A percentile compares a stretch with the other conserved stretches of the same genome.
Evolutionary conservation across 2,888 invertebrate species (phyloP).

Genomic region (Netelia inedita): DNA sequence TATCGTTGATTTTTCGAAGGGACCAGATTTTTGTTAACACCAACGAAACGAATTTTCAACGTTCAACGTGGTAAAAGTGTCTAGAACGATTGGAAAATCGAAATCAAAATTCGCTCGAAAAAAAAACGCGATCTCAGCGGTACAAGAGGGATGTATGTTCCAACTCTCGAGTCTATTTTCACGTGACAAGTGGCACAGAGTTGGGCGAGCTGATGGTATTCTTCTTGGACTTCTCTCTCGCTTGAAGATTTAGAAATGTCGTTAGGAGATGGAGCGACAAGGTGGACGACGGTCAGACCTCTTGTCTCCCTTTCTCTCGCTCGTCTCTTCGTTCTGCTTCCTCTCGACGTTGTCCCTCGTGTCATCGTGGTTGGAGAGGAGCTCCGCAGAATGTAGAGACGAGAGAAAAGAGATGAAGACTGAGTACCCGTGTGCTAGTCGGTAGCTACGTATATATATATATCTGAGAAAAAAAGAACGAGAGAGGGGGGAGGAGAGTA

Average conservation of each 20-base stretch:
- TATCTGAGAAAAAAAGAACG: constrained; percentile 2
- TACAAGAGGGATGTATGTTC: constrained; percentile 15
- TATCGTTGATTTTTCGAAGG: too few species aligned
- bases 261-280: constrained; percentile 73
- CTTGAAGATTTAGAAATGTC: constrained; percentile 70
- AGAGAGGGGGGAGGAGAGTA: constrained; percentile 28
- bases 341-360: constrained; percentile 47
- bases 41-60: too few species aligned
- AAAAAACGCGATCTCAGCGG: constrained; percentile 21
- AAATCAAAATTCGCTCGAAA: background rate
- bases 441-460: constrained; percentile 20
- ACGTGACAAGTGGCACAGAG: constrained; percentile 54
- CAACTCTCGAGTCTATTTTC: constrained; percentile 1
- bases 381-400: constrained; percentile 41
- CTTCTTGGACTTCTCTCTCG: constrained; percentile 4
- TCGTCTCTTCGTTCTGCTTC: constrained; percentile 35
- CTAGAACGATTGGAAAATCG: background rate
- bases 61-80: too few species aligned
- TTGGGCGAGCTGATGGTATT: constrained; percentile 25
- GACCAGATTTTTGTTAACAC: too few species aligned
- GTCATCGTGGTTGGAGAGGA: constrained; percentile 52
- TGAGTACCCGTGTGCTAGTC: background rate
- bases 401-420: constrained; percentile 21
- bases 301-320: constrained; percentile 27
- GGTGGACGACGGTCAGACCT: constrained; percentile 61